Evolutionary conservation across 2,888 invertebrate genomes (phyloP).

Genomic region (Sminthurinus aureus): DNA sequence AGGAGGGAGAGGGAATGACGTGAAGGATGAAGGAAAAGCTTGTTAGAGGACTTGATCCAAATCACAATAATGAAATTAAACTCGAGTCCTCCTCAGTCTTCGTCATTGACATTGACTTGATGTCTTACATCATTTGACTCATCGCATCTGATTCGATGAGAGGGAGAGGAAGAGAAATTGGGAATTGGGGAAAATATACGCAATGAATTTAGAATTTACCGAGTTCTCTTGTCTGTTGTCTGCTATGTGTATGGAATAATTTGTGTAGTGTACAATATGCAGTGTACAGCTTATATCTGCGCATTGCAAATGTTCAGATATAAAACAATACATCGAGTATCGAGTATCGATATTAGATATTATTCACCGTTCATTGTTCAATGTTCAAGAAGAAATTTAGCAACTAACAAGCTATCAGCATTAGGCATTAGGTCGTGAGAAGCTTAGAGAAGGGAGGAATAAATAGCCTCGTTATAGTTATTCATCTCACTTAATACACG

Average conservation of each 20-base stretch:
- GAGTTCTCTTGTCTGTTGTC: too few relatives aligned
- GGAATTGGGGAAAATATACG: too few relatives aligned
- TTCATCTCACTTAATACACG: conserved; percentile 10
- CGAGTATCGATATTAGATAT: background rate
- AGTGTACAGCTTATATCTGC: too few relatives aligned
- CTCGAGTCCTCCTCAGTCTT: background rate
- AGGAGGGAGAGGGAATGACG: background rate
- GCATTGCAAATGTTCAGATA: too few relatives aligned
- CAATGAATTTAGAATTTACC: too few relatives aligned
- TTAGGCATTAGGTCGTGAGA: background rate
- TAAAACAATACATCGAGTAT: too few relatives aligned
- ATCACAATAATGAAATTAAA: conserved; percentile 29
- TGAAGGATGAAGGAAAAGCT: conserved; percentile 23
- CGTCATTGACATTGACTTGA: background rate
- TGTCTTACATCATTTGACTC: conserved; percentile 8
- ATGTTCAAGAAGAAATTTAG: background rate
- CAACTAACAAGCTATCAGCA: conserved; percentile 1
- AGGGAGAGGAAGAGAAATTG: background rate
- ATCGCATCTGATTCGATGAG: background rate
- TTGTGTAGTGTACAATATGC: too few relatives aligned
- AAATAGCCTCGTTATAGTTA: background rate
- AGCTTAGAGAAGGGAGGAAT: background rate
- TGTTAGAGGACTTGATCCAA: conserved; percentile 21
- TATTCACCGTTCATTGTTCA: background rate
- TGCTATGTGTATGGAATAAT: background rate